Base-by-base conservation (phyloP, 1,140 invertebrate genomes). In the Philopotamus ludificatus region DNA sequence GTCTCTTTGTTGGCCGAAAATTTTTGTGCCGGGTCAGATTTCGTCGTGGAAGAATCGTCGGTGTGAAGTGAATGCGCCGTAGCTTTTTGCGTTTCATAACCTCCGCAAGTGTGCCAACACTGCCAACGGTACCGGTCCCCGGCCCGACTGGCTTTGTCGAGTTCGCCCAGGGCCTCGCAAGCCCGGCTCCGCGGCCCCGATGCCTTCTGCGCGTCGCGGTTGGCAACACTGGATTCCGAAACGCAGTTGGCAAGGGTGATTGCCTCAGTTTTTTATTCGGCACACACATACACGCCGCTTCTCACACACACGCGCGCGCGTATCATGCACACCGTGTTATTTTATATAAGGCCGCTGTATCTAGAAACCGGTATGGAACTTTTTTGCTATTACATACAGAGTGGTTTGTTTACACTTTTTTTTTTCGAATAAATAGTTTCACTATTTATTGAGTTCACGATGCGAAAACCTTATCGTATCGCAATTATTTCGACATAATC, bases 21-120 rank as follows among this genome's bases (percentile, higher is more conserved):
- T n/a, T n/a, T n/a, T n/a, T n/a, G n/a, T n/a, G n/a, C n/a, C n/a
- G n/a, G n/a, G n/a, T n/a, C n/a, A n/a, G n/a, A n/a, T n/a, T n/a
- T n/a, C n/a, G n/a, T n/a, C n/a, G n/a, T n/a, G n/a, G n/a, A 34
- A 4, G 28, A 7, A 7, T 34, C 28, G 28, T 7, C 28, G 28
- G 28, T 12, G 28, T 4, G 28, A 34, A 7, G 4, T 4, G 28
- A 34, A 34, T 4, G 28, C 12, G 28, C 12, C 47, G 21, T 21
- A 50, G 21, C 22, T 57, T 57, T 57, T 42, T 42, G 41, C 54
- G 54, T 57, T 57, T 57, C 54, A 57, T 57, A 57, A 57, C 28
- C 28, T 42, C 15, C 18, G 54, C 54, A 57, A 57, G 54, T 57
- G 54, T 57, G 54, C 54, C 54, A 57, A 26, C 54, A 57, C 20